These are phyloP conservation scores for Alaudala cheleensis DNA, from an alignment of 2,113 vertebrate species.

Conservation along the genomic window DNA sequence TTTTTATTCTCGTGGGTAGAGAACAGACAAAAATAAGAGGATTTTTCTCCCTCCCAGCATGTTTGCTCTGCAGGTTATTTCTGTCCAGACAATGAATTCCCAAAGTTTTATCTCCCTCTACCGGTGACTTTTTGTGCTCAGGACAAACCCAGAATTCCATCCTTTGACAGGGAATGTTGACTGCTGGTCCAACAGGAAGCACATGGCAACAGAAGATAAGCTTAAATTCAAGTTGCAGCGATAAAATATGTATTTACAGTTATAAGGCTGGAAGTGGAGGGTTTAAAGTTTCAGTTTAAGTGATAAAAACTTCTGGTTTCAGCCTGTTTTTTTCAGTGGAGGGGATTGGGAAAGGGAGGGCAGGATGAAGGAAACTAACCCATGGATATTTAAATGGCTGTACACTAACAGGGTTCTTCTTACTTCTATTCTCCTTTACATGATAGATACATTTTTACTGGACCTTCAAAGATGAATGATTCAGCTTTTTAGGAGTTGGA, in stretches of 20 bases:
- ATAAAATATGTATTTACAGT: neutral
- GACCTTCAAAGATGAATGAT: neutral
- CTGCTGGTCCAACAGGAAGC: neutral
- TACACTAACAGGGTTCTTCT: neutral
- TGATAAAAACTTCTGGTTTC: neutral
- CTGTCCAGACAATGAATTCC: accelerated
- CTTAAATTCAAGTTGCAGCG: neutral
- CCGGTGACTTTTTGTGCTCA: neutral
- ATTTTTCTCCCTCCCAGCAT: neutral
- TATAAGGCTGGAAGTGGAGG: neutral
- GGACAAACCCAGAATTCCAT: neutral
- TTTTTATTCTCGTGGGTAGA: neutral
- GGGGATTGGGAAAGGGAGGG: neutral
- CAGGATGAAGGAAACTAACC: neutral
- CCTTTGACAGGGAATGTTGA: accelerated
- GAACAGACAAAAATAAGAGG: neutral
- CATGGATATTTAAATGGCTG: accelerated
- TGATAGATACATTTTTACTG: neutral
- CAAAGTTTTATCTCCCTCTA: slow-evolving; percentile 25
- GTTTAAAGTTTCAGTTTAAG: neutral
- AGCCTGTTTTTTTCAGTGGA: neutral
- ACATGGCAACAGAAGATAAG: neutral
- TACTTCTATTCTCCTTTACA: neutral
- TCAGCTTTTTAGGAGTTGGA: neutral
- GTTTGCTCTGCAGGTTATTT: accelerated